These are phyloP conservation scores for Tortrix viridana DNA, from an alignment of 2,888 invertebrate species.

Conservation along the genomic window DNA sequence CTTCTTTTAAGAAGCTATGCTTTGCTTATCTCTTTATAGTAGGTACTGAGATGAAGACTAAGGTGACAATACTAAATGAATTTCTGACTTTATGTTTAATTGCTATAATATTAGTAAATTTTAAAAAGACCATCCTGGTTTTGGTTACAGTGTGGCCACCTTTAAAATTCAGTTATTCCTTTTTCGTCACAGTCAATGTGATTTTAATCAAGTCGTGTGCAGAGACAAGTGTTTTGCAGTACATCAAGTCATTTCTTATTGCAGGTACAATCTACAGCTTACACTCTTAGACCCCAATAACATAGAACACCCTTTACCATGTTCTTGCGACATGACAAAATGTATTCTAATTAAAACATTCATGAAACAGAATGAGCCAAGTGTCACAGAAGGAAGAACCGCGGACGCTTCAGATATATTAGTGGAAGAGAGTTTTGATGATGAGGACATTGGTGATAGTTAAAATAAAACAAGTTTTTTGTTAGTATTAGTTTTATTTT, in stretches of 20 bases:
- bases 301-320: slow-evolving; percentile 90
- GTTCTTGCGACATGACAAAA: slow-evolving; percentile 90
- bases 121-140: too few species aligned
- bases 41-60: too few species aligned
- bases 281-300: slow-evolving; percentile 87
- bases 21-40: too few species aligned
- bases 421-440: slow-evolving; percentile 57
- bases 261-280: slow-evolving; percentile 88
- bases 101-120: too few species aligned
- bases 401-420: slow-evolving; percentile 41
- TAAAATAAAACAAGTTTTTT: slow-evolving; percentile 41
- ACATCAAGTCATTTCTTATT: slow-evolving; percentile 27
- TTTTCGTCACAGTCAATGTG: too few species aligned
- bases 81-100: too few species aligned
- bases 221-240: too few species aligned
- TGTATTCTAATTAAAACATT: slow-evolving; percentile 89
- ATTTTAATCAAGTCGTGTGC: background rate
- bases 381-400: slow-evolving; percentile 40
- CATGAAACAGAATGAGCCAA: slow-evolving; percentile 76
- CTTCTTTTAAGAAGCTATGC: too few species aligned
- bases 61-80: too few species aligned
- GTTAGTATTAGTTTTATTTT: slow-evolving; percentile 24
- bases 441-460: slow-evolving; percentile 47
- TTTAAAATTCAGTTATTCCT: too few species aligned
- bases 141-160: too few species aligned